Conservation (phyloP, 2,113 vertebrate species). For the Corythornis madagascariensis region DNA sequence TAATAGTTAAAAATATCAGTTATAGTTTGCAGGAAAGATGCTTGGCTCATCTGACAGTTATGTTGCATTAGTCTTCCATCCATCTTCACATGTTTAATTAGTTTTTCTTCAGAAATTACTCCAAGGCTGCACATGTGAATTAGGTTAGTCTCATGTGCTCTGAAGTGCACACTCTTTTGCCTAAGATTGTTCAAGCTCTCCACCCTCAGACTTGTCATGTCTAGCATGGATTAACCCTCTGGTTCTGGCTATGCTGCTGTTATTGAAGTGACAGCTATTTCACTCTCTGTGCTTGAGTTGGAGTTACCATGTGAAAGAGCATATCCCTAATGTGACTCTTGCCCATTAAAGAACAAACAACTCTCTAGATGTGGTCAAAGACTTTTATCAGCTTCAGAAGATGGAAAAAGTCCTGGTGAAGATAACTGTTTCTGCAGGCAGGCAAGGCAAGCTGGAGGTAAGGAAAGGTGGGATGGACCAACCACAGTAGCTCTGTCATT, state of each 20-base stretch:
- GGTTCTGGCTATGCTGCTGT: neutral
- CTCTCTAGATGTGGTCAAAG: neutral
- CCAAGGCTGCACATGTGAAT: neutral
- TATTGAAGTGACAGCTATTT: neutral
- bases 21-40: neutral
- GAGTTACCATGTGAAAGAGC: neutral
- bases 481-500: neutral
- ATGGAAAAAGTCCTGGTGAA: neutral
- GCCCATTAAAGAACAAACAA: neutral
- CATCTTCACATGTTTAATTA: neutral
- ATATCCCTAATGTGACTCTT: neutral
- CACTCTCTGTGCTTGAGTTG: neutral
- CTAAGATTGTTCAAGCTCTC: neutral
- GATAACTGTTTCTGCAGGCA: neutral
- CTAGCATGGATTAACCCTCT: neutral
- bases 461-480: neutral
- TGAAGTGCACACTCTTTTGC: neutral
- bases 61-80: neutral
- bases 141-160: neutral
- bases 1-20: neutral
- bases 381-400: neutral
- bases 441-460: neutral
- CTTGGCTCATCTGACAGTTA: neutral
- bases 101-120: neutral
- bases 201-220: neutral